Evolutionary conservation across 2,888 invertebrate genomes (phyloP).

Genomic region (Protonemura montana): DNA sequence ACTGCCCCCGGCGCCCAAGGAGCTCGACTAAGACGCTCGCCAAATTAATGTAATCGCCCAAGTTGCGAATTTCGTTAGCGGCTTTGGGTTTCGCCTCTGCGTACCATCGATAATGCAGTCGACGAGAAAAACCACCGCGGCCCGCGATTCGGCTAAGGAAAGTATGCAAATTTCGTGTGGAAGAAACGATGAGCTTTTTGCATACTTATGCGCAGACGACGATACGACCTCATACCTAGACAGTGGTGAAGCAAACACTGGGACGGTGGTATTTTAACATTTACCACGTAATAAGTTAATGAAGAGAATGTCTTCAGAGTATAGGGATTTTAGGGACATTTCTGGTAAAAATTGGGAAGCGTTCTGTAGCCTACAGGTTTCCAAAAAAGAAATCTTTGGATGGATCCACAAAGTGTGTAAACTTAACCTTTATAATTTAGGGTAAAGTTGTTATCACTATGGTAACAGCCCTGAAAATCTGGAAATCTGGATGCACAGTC

Average conservation of each 20-base stretch:
- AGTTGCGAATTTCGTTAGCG: slow-evolving; percentile 12
- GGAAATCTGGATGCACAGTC: too few species aligned
- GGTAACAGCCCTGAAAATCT: too few species aligned
- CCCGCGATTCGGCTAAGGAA: not conserved
- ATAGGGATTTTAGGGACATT: too few species aligned
- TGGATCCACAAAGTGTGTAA: too few species aligned
- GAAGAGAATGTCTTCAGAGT: not conserved
- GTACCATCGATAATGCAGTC: not conserved
- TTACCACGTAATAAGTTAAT: not conserved
- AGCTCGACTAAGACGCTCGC: not conserved
- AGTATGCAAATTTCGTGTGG: not conserved
- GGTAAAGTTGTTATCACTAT: too few species aligned
- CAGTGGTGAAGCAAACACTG: not conserved
- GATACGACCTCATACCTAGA: not conserved
- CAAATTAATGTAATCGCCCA: slow-evolving; percentile 12
- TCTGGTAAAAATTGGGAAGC: too few species aligned
- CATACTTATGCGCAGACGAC: not conserved
- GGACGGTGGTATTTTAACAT: not conserved
- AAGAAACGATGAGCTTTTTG: not conserved
- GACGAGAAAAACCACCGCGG: not conserved
- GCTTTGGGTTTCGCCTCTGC: not conserved
- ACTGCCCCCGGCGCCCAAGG: not conserved
- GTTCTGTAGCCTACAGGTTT: too few species aligned
- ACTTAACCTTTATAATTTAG: too few species aligned
- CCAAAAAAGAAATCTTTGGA: too few species aligned